Base-by-base conservation (phyloP, 2,113 vertebrate genomes). In the Otis tarda region DNA sequence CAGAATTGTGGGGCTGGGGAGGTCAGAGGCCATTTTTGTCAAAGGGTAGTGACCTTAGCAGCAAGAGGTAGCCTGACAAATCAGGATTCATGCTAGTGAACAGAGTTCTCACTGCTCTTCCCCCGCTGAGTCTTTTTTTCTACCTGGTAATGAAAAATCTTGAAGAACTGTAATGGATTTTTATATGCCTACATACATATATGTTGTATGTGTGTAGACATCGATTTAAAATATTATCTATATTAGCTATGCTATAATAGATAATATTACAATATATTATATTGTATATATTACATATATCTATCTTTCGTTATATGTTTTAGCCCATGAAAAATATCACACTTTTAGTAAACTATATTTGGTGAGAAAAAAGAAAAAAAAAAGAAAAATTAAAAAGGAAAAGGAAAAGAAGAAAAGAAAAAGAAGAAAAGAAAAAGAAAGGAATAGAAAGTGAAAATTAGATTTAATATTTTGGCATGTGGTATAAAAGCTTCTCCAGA, bases 1-100 rank as follows among this genome's bases (percentile, higher is more conserved):
- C 96, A 97, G 98, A 97, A 97, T 94, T 97, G 97, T 94, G 96
- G 81, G 96, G 89, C 91, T 97, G 94, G 59, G 55, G 95, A 96
- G 97, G 98, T 98, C 97, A 98, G 97, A 98, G 98, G 98, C 96
- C 97, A 94, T 97, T 86, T 94, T 96, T 98, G 97, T 98, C 97
- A 97, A 98, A 98, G 98, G 94, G 91, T 97, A 95, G 95, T 97
- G 97, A 98, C 97, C 98, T 97, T 97, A 97, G 76, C 96, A 97
- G 97, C 97, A 87, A 98, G 97, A 95, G 96, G 97, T 90, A 97
- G 95, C 95, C 89, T 83, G 89, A 85, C 79, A 93, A 96, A 97
- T 78, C 69, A 95, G 95, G 96, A 97, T 98, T 98, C 96, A 83
- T 95, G 93, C 86, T 56, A 74, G 76, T 95, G 91, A 98, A 93